These are phyloP conservation scores for Sebastolobus alascanus DNA, from an alignment of 2,797 vertebrate species.

Conservation along the genomic window DNA sequence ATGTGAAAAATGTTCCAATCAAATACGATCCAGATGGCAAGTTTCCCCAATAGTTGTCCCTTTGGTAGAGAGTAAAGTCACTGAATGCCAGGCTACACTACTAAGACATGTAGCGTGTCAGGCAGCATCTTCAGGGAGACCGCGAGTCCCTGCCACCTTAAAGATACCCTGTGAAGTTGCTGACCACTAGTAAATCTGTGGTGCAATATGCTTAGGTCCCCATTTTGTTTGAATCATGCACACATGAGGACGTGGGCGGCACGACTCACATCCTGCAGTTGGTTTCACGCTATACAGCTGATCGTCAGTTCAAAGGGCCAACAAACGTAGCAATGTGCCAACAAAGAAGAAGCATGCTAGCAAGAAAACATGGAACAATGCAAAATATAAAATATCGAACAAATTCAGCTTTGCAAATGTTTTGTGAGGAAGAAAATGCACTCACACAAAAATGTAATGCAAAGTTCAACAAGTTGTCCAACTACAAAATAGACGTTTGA, in stretches of 20 bases:
- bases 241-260: too few species aligned
- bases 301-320: background rate
- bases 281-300: background rate
- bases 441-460: background rate
- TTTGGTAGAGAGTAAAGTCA: background rate
- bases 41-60: background rate
- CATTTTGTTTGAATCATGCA: background rate
- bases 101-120: background rate
- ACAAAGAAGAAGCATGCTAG: background rate
- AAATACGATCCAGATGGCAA: conserved; percentile 61
- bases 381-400: background rate
- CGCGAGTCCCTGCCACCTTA: background rate
- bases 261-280: background rate
- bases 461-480: background rate
- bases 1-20: conserved; percentile 32
- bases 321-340: background rate
- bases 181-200: background rate
- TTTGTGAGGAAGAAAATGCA: conserved; percentile 1
- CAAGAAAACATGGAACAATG: background rate
- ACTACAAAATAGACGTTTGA: background rate
- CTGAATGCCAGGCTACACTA: background rate
- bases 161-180: background rate
- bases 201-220: background rate
- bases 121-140: background rate
- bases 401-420: background rate